phyloP scores from a whole-genome alignment of 2,797 vertebrate genomes.

The Pelodytes ibericus region DNA sequence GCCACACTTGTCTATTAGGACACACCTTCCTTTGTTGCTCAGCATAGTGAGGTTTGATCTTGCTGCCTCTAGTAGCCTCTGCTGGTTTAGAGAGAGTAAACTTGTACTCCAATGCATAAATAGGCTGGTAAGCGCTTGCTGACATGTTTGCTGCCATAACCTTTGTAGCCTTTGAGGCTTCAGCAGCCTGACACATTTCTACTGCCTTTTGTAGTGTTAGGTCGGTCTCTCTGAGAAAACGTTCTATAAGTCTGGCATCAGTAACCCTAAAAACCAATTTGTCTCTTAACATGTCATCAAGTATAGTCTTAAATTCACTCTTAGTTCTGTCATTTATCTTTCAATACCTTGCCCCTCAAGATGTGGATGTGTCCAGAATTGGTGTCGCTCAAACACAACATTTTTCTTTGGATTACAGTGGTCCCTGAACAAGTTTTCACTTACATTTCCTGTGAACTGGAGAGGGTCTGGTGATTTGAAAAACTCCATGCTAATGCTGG shows the following conservation, averaged over 20 bases:
- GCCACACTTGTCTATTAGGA: no score
- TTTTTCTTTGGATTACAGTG: not conserved
- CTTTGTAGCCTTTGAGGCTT: not conserved
- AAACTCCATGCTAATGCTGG: conserved; percentile 1
- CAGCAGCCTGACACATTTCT: not conserved
- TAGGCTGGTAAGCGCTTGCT: not conserved
- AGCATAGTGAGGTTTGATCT: not conserved
- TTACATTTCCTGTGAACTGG: conserved; percentile 4
- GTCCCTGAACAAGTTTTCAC: not conserved
- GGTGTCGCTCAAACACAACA: not conserved
- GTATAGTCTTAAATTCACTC: not conserved
- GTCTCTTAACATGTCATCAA: not conserved
- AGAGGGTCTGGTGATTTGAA: conserved; percentile 1
- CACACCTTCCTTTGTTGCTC: no score
- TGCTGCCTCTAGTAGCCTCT: not conserved
- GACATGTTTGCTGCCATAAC: not conserved
- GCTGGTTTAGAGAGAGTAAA: not conserved
- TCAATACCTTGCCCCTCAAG: not conserved
- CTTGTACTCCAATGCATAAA: not conserved
- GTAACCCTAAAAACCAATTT: no score
- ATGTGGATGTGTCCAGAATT: not conserved
- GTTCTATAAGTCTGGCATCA: no score
- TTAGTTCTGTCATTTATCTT: no score
- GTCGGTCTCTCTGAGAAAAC: no score
- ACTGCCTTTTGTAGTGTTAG: no score